Base-by-base conservation (phyloP, 2,888 invertebrate genomes). In the Neria commutata region DNA sequence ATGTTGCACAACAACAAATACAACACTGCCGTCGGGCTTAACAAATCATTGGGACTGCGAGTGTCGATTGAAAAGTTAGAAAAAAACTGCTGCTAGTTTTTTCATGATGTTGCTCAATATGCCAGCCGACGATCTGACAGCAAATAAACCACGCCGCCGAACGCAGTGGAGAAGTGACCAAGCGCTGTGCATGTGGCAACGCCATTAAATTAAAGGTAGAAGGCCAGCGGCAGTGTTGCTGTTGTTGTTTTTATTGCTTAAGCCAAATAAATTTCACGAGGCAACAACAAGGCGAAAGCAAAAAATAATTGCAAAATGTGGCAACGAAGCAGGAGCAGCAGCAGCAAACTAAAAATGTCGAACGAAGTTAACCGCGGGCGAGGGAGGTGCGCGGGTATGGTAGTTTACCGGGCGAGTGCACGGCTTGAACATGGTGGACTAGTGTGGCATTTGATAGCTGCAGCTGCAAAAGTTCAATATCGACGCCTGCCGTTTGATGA, bases 161-260 rank as follows among this genome's bases (percentile, higher is more conserved):
- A 19, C n/a, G n/a, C 42, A 42, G 42, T 21, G 42, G n/a, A 19
- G 21, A 42, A 21, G 42, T 19, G 21, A 42, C 3, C 42, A 42
- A 42, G 42, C 42, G 19, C 42, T 42, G 21, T 4, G 29, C 6
- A 29, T 29, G 29, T 14, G 21, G 37, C 6, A n/a, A 37, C n/a
- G 42, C 21, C 42, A 42, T 42, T 42, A 42, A 42, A 42, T 42
- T 42, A 42, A 42, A 42, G 42, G 21, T 21, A 42, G n/a, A 42
- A 14, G 42, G 42, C 42, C 42, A 42, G 42, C 21, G 42, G 42
- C 42, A 21, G 4, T 42, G 42, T 42, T 42, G 42, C n/a, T n/a
- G n/a, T n/a, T n/a, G n/a, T n/a, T n/a, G n/a, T n/a, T n/a, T n/a
- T n/a, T n/a, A n/a, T n/a, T 42, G 42, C 42, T 19, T 42, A 42